phyloP scores from a whole-genome alignment of 2,797 vertebrate genomes.

The Sphenopsis melanotis region DNA sequence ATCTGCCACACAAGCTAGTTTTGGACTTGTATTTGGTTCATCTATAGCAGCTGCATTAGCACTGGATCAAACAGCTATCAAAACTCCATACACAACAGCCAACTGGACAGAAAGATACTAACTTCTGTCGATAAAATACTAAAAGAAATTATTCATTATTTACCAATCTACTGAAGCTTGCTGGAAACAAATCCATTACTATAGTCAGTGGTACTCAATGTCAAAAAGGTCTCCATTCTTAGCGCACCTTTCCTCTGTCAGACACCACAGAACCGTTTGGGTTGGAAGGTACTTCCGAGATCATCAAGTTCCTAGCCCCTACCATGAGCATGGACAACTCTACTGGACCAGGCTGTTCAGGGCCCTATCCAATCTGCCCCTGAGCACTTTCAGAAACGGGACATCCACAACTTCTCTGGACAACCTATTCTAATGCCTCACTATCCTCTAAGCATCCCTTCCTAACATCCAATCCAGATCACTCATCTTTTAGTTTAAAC shows the following conservation, averaged over 20 bases:
- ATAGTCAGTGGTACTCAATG: neutral
- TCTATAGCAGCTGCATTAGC: neutral
- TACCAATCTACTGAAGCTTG: neutral
- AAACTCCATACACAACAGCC: neutral
- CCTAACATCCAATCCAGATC: neutral
- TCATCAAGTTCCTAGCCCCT: neutral
- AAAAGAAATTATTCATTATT: neutral
- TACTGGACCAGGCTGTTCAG: neutral
- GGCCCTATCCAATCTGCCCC: neutral
- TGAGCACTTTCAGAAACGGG: neutral
- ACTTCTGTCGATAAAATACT: neutral
- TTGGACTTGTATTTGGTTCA: neutral
- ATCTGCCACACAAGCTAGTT: neutral
- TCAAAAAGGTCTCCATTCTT: neutral
- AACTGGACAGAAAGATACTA: neutral
- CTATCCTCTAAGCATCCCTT: neutral
- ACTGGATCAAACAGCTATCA: neutral
- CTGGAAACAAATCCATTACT: neutral
- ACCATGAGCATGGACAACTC: neutral
- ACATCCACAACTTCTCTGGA: neutral
- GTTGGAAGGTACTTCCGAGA: neutral
- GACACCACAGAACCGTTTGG: neutral
- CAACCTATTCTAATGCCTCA: neutral
- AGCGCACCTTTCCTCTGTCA: neutral
- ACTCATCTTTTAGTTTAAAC: neutral